Conservation (phyloP, 2,113 vertebrate genomes). For the Ophiodon elongatus region DNA sequence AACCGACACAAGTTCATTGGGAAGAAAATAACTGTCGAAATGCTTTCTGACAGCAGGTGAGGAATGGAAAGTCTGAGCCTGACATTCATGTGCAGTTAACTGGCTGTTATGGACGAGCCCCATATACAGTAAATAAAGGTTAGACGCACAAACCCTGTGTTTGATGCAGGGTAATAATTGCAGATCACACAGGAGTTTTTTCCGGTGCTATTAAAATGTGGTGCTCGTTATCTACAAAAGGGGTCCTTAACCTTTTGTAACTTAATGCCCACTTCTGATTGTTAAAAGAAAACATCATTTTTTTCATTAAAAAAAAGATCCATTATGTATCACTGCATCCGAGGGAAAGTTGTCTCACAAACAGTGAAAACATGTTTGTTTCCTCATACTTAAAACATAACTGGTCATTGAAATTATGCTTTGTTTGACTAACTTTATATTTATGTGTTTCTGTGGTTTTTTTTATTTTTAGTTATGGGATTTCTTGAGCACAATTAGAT, state of each 20-base stretch:
- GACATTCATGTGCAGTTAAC: not conserved
- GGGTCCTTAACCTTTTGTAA: not conserved
- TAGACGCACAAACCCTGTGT: not conserved
- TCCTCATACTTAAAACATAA: not conserved
- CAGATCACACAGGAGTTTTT: not conserved
- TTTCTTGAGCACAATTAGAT: too few relatives aligned
- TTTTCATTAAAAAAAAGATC: too few relatives aligned
- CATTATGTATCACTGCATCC: not conserved
- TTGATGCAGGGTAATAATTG: not conserved
- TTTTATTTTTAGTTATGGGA: too few relatives aligned
- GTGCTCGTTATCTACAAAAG: not conserved
- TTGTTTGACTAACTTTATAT: too few relatives aligned
- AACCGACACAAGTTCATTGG: conserved; percentile 97
- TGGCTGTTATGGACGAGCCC: not conserved
- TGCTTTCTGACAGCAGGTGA: conserved; percentile 94
- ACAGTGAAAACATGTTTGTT: not conserved
- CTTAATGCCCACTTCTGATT: not conserved
- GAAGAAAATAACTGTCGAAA: conserved; percentile 95
- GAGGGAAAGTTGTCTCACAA: not conserved
- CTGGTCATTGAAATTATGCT: too few relatives aligned
- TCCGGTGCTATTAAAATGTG: not conserved
- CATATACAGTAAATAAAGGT: not conserved
- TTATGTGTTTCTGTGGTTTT: too few relatives aligned
- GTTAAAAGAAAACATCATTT: too few relatives aligned
- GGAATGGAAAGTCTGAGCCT: not conserved